Evolutionary conservation across 2,797 vertebrate species (phyloP).

Genomic region (Centropyge bicolor): DNA sequence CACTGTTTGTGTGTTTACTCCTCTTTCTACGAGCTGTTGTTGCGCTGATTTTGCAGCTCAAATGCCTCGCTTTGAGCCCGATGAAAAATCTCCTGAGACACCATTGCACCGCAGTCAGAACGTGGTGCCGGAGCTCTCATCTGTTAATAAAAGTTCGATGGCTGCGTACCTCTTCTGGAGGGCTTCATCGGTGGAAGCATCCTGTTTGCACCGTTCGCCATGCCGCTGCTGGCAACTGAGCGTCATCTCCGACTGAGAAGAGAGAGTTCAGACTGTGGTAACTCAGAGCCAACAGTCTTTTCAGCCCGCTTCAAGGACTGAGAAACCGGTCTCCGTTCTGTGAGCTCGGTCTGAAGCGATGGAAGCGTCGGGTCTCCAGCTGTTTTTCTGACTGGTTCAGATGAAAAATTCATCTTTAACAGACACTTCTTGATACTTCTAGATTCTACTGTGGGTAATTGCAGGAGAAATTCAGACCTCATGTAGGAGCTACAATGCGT

Average conservation of each 20-base stretch:
- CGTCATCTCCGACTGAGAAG: conserved; percentile 50
- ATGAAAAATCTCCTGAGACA: conserved; percentile 34
- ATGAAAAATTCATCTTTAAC: conserved; percentile 4
- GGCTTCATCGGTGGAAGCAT: conserved; percentile 43
- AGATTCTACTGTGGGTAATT: neutral
- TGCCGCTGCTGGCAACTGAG: conserved; percentile 51
- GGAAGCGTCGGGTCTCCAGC: neutral
- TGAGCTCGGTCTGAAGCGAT: neutral
- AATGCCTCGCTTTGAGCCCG: conserved; percentile 17
- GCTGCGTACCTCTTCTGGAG: conserved; percentile 26
- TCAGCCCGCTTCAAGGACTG: conserved; percentile 21
- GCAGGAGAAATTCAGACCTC: neutral
- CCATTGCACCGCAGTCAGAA: conserved; percentile 21
- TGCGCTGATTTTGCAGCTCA: conserved; percentile 17
- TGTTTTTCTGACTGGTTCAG: neutral
- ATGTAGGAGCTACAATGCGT: neutral
- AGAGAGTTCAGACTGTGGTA: conserved; percentile 60
- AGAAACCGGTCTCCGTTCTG: conserved; percentile 21
- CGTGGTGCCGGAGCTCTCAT: conserved; percentile 28
- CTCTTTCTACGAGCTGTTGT: neutral
- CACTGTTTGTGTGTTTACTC: neutral
- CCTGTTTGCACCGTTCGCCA: conserved; percentile 53
- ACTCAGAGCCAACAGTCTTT: conserved; percentile 37
- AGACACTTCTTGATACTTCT: neutral
- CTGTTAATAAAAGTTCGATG: conserved; percentile 21